These are phyloP conservation scores for Neolamprologus caudopunctatus DNA, from an alignment of 2,113 vertebrate species.

Conservation along the genomic window DNA sequence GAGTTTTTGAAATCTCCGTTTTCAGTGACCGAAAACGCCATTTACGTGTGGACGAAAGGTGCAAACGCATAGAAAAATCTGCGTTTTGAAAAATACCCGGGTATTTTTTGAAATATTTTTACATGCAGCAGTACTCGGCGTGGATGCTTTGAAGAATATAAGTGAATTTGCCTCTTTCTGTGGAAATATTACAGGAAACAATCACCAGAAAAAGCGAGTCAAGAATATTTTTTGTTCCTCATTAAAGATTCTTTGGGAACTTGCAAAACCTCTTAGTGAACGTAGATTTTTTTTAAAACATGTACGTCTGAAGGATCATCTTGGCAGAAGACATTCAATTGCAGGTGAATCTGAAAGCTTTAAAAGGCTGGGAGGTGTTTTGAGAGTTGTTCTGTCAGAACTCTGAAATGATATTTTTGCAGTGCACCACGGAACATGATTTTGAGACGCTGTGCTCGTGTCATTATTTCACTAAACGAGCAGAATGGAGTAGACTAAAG, in stretches of 20 bases:
- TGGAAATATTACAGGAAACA: background rate
- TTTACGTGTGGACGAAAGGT: background rate
- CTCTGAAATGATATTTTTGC: background rate
- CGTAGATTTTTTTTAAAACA: fast-evolving
- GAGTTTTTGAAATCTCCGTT: fast-evolving
- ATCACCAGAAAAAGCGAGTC: background rate
- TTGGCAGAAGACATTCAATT: background rate
- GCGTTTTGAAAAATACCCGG: background rate
- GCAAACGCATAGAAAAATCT: background rate
- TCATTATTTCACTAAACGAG: background rate
- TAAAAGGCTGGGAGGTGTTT: background rate
- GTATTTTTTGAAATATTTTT: background rate
- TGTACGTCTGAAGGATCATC: background rate
- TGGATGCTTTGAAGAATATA: background rate
- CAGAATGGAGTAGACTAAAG: background rate
- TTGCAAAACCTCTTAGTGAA: background rate
- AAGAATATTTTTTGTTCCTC: background rate
- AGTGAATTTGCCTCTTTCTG: background rate
- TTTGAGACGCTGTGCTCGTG: background rate
- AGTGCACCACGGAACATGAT: background rate
- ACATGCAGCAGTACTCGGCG: background rate
- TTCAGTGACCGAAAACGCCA: fast-evolving
- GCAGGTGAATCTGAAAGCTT: background rate
- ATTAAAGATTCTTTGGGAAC: background rate
- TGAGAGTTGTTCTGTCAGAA: background rate